Conservation (phyloP, 2,888 invertebrate species). For the Heterodera filipjevi region DNA sequence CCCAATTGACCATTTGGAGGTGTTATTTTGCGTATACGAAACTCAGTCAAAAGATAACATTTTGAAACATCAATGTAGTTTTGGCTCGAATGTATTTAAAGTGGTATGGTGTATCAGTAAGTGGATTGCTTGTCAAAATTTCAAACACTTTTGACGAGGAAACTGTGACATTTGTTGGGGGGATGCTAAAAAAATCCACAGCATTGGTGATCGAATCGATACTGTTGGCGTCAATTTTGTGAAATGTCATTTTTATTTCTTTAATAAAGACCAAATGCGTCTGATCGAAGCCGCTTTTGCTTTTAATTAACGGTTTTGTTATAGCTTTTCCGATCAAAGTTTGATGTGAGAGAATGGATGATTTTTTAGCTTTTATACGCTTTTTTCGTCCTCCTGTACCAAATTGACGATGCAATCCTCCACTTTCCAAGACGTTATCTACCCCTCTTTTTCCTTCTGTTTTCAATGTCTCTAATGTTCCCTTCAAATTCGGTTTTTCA, state of each 20-base stretch:
- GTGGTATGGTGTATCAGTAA: conserved; percentile 22
- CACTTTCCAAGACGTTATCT: conserved; percentile 5
- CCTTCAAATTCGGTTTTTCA: neutral
- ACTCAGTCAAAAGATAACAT: neutral
- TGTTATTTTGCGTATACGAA: neutral
- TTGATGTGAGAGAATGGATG: conserved; percentile 8
- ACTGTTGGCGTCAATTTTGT: conserved; percentile 21
- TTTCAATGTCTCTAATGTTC: neutral
- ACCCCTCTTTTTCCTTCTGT: neutral
- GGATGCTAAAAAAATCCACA: conserved; percentile 11
- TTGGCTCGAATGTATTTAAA: conserved; percentile 19
- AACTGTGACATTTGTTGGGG: conserved; percentile 17
- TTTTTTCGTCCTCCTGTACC: conserved; percentile 19
- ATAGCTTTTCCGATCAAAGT: conserved; percentile 12
- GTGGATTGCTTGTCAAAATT: conserved; percentile 21
- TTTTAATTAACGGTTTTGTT: neutral
- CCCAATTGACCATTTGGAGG: neutral
- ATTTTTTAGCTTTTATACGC: neutral
- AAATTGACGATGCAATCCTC: conserved; percentile 8
- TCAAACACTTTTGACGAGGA: neutral
- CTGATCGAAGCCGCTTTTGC: conserved; percentile 18
- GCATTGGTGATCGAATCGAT: conserved; percentile 19
- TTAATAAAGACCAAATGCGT: conserved; percentile 30
- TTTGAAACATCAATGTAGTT: conserved; percentile 21
- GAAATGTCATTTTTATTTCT: conserved; percentile 24